Percentiles rank a stretch among this genome's conserved stretches.
phyloP scores from a whole-genome alignment of 2,113 vertebrate species.

The Erinaceus europaeus region DNA sequence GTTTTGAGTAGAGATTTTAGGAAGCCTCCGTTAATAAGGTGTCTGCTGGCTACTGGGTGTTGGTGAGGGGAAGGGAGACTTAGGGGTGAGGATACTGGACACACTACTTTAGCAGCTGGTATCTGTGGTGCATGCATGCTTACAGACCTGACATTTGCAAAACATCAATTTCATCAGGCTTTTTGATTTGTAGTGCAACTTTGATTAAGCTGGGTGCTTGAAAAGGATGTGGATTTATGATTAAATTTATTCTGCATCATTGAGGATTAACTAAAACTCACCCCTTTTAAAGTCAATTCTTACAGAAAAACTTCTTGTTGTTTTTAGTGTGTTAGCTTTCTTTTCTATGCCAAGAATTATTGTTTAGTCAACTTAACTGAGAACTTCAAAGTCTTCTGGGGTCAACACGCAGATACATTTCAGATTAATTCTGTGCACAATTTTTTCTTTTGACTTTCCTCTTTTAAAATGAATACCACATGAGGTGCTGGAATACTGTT shows the following conservation, averaged over 20 bases:
- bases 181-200: constrained; percentile 17
- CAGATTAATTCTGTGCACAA: not conserved
- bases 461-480: not conserved
- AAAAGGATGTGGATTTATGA: constrained; percentile 21
- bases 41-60: not conserved
- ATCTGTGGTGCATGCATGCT: not conserved
- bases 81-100: not conserved
- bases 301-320: not conserved
- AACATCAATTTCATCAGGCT: not conserved
- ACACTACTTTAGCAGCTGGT: not conserved
- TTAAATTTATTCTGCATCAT: constrained; percentile 18
- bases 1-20: not conserved
- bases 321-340: not conserved
- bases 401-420: not conserved
- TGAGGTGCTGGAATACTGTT: not conserved
- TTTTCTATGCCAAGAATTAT: constrained; percentile 11
- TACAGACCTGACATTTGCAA: not conserved
- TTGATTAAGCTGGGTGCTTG: not conserved
- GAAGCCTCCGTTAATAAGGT: not conserved
- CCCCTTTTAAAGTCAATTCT: constrained; percentile 23
- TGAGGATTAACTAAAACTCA: constrained; percentile 1
- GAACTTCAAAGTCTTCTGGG: not conserved
- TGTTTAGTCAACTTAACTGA: not conserved
- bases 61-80: not conserved
- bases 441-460: not conserved